These are phyloP conservation scores for Zosterops borbonicus DNA, from an alignment of 2,113 vertebrate species.

Conservation along the genomic window DNA sequence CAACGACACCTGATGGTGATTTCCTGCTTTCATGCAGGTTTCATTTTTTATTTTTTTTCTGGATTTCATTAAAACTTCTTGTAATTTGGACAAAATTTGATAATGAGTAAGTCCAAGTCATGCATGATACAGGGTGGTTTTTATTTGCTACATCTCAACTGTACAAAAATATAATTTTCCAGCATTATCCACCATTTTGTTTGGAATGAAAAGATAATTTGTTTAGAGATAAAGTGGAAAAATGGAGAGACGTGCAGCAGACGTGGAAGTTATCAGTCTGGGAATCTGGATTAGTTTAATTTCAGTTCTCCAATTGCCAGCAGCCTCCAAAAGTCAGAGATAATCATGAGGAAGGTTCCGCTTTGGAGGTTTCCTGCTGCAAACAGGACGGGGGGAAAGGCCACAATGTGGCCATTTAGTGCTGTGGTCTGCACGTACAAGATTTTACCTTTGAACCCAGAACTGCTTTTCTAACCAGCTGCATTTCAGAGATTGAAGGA, in stretches of 20 bases:
- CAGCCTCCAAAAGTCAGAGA: neutral
- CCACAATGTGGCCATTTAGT: neutral
- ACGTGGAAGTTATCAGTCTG: neutral
- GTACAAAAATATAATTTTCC: neutral
- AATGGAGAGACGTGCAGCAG: neutral
- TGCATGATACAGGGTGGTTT: fast-evolving
- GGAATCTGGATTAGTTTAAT: neutral
- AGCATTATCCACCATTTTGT: fast-evolving
- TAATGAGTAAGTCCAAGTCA: neutral
- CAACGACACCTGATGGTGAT: fast-evolving
- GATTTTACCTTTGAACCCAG: neutral
- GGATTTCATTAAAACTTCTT: neutral
- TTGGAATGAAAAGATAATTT: neutral
- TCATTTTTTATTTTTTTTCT: neutral
- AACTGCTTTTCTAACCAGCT: neutral
- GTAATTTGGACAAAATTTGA: neutral
- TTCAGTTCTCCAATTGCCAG: neutral
- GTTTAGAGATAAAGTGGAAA: neutral
- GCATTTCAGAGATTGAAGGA: neutral
- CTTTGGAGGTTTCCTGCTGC: neutral
- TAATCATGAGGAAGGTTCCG: neutral
- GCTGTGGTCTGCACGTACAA: neutral
- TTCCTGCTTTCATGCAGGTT: neutral
- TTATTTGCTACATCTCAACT: neutral
- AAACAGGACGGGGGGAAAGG: neutral